These are phyloP conservation scores for Pteropus rufus DNA, from an alignment of 2,797 vertebrate genomes.

Conservation along the genomic window DNA sequence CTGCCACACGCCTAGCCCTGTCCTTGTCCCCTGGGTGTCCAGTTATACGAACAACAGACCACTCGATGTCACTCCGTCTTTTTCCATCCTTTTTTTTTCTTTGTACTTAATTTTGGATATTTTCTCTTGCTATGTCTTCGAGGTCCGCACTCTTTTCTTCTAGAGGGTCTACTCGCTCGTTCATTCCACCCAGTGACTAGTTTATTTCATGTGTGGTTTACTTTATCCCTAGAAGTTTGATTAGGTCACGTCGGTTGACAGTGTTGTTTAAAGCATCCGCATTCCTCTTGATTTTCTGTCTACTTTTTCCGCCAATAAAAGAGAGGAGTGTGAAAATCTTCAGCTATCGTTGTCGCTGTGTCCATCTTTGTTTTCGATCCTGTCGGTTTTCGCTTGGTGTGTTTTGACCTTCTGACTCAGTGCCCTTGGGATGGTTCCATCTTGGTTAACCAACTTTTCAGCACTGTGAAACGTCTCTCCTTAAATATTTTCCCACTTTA, in stretches of 20 bases:
- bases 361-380: not conserved
- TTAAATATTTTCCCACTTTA: not conserved
- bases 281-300: not conserved
- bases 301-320: not conserved
- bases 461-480: not conserved
- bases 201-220: not conserved
- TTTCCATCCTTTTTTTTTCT: accelerated
- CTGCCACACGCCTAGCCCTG: accelerated
- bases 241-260: not conserved
- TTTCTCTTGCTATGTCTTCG: not conserved
- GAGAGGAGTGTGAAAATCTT: not conserved
- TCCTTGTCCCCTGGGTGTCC: not conserved
- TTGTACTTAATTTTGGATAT: not conserved
- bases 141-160: not conserved
- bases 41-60: accelerated
- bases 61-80: not conserved
- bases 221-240: not conserved
- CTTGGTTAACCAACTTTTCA: not conserved
- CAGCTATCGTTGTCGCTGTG: accelerated
- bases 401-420: accelerated
- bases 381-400: not conserved
- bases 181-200: not conserved
- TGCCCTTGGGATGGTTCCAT: too few relatives aligned
- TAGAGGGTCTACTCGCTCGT: too few relatives aligned
- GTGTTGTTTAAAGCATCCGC: not conserved